Evolutionary conservation across 2,113 vertebrate genomes (phyloP), one percentile per base, ranked within the genome.

Genomic region (Alouatta palliata): DNA sequence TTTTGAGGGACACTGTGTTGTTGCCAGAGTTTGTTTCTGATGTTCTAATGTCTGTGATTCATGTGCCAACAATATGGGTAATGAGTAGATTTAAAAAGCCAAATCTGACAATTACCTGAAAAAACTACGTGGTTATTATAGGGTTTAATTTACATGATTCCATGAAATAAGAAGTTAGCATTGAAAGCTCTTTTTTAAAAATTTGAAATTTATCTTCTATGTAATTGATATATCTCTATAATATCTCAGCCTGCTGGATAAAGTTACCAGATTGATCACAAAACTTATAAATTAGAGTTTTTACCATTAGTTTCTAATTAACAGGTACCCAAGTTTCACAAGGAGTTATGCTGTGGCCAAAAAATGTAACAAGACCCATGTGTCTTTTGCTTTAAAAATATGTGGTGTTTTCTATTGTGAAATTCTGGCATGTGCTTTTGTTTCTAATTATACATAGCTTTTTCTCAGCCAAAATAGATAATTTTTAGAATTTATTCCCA

Each of bases 1-100:
- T 95, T 61, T 77, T 92, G 27, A 91, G 79, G 68, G 47, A 35
- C 5, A 35, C 27, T 37, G 9, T 68, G 45, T 52, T 58, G 25
- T 45, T 96, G 82, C 92, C 82, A 93, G 86, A 90, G 66, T 90
- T 93, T 91, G 30, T 93, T 37, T 89, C 52, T 95, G 52, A 81
- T 80, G 37, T 93, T 75, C 45, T 70, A 49, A 49, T 49, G 47
- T 70, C n/a, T 96, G 19, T 23, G n/a, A 85, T 6, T 91, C 25
- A 40, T 73, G n/a, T 84, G 58, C 75, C 73, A 96, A 90, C 32
- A 91, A 35, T 76, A 79, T 64, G 47, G 32, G 43, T 96, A 95
- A 83, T 80, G 81, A 95, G 54, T 52, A 91, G n/a, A 94, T 89
- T 45, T 0, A 19, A 88, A 95, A 87, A 70, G 30, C 47, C 20